These are phyloP conservation scores for Lateolabrax maculatus DNA, from an alignment of 2,797 vertebrate genomes.

Conservation along the genomic window DNA sequence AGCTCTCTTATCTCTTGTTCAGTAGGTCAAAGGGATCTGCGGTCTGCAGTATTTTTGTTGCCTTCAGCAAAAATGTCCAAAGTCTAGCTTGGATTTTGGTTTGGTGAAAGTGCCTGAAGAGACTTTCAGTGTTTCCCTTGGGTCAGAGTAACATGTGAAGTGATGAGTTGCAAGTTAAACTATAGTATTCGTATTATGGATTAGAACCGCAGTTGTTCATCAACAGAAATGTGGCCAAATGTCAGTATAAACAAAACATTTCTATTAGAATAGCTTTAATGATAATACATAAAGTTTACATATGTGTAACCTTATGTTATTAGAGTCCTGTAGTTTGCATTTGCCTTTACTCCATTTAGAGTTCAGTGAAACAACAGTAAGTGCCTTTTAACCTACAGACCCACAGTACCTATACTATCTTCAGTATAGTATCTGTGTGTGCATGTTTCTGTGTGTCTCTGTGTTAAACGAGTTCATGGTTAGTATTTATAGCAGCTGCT, in stretches of 20 bases:
- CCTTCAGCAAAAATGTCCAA: conserved; percentile 34
- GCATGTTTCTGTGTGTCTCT: neutral
- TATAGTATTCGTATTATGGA: too few species aligned
- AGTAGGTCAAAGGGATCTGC: conserved; percentile 35
- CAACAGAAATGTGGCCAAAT: neutral
- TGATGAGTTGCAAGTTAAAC: neutral
- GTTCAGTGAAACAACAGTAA: conserved; percentile 29
- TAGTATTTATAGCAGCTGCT: conserved; percentile 23
- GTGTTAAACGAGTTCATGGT: conserved; percentile 9
- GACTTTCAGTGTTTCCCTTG: neutral
- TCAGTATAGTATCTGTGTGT: conserved; percentile 7
- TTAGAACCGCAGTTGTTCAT: neutral
- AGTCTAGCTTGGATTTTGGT: conserved; percentile 16
- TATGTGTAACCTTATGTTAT: neutral
- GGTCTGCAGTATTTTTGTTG: conserved; percentile 30
- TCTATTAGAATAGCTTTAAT: neutral
- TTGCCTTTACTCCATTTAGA: conserved; percentile 14
- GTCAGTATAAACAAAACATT: neutral
- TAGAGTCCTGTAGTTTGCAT: neutral
- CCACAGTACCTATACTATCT: neutral
- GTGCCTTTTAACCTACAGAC: conserved; percentile 57
- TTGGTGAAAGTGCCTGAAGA: neutral
- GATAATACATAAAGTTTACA: neutral
- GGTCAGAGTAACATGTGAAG: conserved; percentile 3
- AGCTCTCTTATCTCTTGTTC: conserved; percentile 46